A percentile compares a stretch with the other conserved stretches of the same genome.
Conservation (phyloP, 2,797 vertebrate species). For the Gadopsis marmoratus region DNA sequence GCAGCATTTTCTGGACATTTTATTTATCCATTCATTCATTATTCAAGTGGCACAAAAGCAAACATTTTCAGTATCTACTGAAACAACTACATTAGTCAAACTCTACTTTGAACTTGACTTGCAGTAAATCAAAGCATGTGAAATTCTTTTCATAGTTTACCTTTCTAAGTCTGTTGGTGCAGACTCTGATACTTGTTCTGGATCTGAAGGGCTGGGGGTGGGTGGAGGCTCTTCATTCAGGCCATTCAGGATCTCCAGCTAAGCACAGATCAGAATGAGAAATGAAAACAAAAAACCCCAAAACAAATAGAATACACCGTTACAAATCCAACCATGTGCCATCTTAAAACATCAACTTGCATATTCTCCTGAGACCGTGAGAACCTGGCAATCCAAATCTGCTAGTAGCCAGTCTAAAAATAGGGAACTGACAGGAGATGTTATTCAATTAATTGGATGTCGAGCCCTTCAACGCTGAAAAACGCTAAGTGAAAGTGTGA, state of each 20-base stretch:
- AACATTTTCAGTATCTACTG: background rate
- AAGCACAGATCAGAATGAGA: background rate
- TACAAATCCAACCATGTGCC: background rate
- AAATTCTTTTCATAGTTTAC: conserved; percentile 57
- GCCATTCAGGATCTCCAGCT: conserved; percentile 81
- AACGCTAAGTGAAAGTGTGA: conserved; percentile 28
- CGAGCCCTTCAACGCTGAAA: conserved; percentile 31
- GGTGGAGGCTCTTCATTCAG: conserved; percentile 81
- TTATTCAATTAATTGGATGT: conserved; percentile 63
- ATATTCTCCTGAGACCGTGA: conserved; percentile 2
- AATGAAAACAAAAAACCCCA: background rate
- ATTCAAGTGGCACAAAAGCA: background rate
- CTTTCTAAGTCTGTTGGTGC: conserved; percentile 63
- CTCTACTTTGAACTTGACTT: background rate
- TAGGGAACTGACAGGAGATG: conserved; percentile 37
- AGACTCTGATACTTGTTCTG: conserved; percentile 58
- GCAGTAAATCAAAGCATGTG: background rate
- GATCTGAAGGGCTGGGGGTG: conserved; percentile 66
- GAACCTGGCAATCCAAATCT: conserved; percentile 20
- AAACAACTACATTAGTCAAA: background rate
- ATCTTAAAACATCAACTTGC: conserved; percentile 3
- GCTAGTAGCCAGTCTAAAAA: too few species aligned
- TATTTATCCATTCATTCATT: background rate
- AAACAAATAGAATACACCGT: background rate
- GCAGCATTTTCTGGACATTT: background rate